phyloP scores from a whole-genome alignment of 2,888 invertebrate genomes.

The Drosophila quasianomalipes region DNA sequence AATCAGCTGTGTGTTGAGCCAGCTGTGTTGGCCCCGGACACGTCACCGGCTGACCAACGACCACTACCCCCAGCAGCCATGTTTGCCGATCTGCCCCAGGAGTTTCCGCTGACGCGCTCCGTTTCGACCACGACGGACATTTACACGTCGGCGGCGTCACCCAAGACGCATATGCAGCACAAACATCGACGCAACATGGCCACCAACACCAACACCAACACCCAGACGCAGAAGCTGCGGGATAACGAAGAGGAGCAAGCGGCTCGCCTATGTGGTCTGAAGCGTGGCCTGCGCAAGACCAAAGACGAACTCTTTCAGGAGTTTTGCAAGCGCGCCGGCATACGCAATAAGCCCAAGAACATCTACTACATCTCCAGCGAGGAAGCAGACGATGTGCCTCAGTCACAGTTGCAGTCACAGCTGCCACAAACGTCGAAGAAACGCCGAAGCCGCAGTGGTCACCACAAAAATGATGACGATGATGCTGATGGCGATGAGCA shows the following conservation, averaged over 20 bases:
- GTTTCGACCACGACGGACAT: conserved; percentile 85
- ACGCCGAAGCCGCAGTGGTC: conserved; percentile 5
- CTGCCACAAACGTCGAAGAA: conserved; percentile 2
- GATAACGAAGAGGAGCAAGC: conserved; percentile 56
- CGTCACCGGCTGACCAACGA: neutral
- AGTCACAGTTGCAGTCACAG: conserved; percentile 6
- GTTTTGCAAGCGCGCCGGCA: conserved; percentile 84
- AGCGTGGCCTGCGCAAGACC: conserved; percentile 83
- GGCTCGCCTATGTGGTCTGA: conserved; percentile 80
- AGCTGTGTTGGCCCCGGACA: conserved; percentile 51
- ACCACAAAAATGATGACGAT: conserved; percentile 18
- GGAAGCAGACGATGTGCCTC: conserved; percentile 39
- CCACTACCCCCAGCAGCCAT: conserved; percentile 53
- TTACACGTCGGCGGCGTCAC: conserved; percentile 50
- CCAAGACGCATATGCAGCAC: conserved; percentile 30
- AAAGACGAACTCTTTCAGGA: conserved; percentile 85
- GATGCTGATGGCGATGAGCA: conserved; percentile 71
- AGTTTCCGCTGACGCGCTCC: conserved; percentile 84
- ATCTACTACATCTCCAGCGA: conserved; percentile 84
- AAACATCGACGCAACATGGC: conserved; percentile 77
- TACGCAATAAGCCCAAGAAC: conserved; percentile 84
- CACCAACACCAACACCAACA: conserved; percentile 80
- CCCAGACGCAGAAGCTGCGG: conserved; percentile 29
- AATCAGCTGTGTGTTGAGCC: conserved; percentile 84
- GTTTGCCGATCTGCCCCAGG: conserved; percentile 78